These are phyloP conservation scores for Gobius niger DNA, from an alignment of 2,113 vertebrate genomes.

Conservation along the genomic window DNA sequence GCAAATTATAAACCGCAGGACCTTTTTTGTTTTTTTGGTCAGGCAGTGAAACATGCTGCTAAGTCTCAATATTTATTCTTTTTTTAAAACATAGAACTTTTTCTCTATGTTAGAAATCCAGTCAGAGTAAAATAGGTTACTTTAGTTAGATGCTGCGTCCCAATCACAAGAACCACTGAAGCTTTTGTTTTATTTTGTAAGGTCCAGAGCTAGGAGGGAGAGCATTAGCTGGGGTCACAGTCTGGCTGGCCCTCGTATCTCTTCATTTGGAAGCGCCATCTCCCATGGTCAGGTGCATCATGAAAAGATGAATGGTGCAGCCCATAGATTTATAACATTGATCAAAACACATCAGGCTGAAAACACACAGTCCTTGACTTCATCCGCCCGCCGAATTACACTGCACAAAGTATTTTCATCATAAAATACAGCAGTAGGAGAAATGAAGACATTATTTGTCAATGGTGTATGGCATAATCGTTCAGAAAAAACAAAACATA, in stretches of 20 bases:
- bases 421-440: not conserved
- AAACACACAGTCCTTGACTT: slow-evolving; percentile 31
- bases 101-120: too few relatives aligned
- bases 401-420: slow-evolving; percentile 3
- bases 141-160: not conserved
- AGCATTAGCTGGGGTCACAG: slow-evolving; percentile 42
- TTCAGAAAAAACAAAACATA: not conserved
- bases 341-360: slow-evolving; percentile 36
- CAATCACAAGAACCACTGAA: not conserved
- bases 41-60: too few relatives aligned
- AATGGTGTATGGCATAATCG: not conserved
- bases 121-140: too few relatives aligned
- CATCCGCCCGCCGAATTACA: slow-evolving; percentile 13
- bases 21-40: too few relatives aligned
- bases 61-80: too few relatives aligned
- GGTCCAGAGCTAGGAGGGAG: slow-evolving; percentile 7
- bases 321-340: slow-evolving; percentile 51
- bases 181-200: not conserved
- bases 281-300: slow-evolving; percentile 52
- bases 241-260: slow-evolving; percentile 55
- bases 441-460: not conserved
- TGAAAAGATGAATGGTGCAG: slow-evolving; percentile 43
- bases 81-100: too few relatives aligned
- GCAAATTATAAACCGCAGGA: too few relatives aligned
- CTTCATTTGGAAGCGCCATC: slow-evolving; percentile 56